Conservation (phyloP, 2,888 invertebrate species). For the Oegoconia quadripuncta region DNA sequence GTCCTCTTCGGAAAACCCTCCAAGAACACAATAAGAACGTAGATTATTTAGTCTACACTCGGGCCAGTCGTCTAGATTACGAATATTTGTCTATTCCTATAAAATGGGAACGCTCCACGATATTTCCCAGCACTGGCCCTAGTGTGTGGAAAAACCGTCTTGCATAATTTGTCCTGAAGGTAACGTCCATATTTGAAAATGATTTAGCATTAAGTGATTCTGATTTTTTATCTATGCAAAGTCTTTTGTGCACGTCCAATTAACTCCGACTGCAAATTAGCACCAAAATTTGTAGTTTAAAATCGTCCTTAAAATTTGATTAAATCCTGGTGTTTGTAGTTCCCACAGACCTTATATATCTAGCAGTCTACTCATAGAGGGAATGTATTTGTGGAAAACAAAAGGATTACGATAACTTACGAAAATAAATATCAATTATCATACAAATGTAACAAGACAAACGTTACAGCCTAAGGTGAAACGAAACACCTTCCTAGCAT, state of each 20-base stretch:
- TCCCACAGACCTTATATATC: no score
- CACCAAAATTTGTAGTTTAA: conserved; percentile 28
- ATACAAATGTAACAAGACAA: no score
- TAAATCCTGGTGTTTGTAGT: no score
- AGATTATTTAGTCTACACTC: conserved; percentile 59
- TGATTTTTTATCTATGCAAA: conserved; percentile 47
- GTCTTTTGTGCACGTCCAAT: conserved; percentile 45
- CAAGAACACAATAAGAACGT: conserved; percentile 68
- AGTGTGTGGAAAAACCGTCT: conserved; percentile 64
- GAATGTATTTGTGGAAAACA: no score
- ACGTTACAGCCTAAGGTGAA: no score
- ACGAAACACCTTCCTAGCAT: no score
- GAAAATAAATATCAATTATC: no score
- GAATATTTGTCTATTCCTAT: background rate
- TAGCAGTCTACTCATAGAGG: no score
- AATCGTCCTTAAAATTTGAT: conserved; percentile 36
- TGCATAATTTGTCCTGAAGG: conserved; percentile 69
- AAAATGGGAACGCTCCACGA: background rate
- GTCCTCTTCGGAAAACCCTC: conserved; percentile 69
- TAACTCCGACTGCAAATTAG: conserved; percentile 28
- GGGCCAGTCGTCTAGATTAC: conserved; percentile 37
- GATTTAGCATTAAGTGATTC: conserved; percentile 72
- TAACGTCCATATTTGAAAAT: conserved; percentile 76
- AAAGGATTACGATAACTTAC: no score
- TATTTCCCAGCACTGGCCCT: conserved; percentile 36